Percentiles rank a stretch among this genome's conserved stretches.
phyloP scores from a whole-genome alignment of 1,140 invertebrate genomes.

The Coelopa frigida region DNA sequence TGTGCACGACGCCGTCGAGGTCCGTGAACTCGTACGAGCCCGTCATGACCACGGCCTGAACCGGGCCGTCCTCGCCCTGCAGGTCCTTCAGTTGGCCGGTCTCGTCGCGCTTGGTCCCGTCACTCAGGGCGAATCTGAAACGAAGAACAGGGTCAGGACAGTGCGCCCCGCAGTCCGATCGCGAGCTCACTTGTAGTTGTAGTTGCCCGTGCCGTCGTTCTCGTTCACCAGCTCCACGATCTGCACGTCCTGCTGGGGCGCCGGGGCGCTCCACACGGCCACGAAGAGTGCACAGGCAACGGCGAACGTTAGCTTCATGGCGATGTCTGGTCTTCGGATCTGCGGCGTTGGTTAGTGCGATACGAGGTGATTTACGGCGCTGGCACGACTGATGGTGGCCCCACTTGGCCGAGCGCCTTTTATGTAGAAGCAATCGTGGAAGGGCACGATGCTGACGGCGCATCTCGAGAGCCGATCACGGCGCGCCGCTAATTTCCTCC shows the following conservation, averaged over 20 bases:
- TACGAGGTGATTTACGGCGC: no score
- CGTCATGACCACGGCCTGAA: slow-evolving; percentile 4
- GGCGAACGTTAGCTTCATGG: background rate
- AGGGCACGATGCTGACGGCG: no score
- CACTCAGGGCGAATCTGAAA: no score
- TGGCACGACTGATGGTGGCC: no score
- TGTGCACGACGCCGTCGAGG: background rate
- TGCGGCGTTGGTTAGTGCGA: no score
- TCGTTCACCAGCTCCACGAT: background rate
- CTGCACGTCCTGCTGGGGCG: background rate
- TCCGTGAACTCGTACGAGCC: slow-evolving; percentile 7
- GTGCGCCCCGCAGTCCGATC: no score
- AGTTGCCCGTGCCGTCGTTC: slow-evolving; percentile 1
- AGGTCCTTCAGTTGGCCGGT: slow-evolving; percentile 1
- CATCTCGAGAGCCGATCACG: no score
- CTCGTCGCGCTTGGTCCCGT: slow-evolving; percentile 3
- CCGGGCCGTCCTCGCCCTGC: slow-evolving; percentile 2
- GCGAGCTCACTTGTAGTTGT: background rate
- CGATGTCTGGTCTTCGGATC: no score
- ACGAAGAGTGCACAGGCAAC: background rate
- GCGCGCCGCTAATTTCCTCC: no score
- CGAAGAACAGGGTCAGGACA: no score
- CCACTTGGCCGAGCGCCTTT: no score
- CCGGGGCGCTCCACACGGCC: background rate
- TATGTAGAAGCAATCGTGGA: no score